Base-by-base conservation (phyloP, 2,797 vertebrate genomes). In the Remorina albescens region DNA sequence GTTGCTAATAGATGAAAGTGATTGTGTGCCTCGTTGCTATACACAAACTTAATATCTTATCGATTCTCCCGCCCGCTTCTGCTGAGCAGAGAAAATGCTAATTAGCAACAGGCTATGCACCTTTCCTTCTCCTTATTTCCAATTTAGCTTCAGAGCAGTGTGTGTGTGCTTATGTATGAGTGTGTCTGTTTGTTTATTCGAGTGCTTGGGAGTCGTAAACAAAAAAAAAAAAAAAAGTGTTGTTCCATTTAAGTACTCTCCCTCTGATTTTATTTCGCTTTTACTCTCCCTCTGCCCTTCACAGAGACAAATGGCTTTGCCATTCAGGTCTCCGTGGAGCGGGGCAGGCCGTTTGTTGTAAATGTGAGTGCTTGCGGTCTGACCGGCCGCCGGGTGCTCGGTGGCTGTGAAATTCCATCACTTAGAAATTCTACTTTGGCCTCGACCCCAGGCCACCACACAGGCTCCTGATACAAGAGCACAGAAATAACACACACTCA, bases 61-160 rank as follows among this genome's bases (percentile, higher is more conserved):
- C 87, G 96, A 96, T 97, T 95, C 90, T 77, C 85, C 86, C 60
- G 13, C 62, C 46, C 8, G 42, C 92, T 91, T 90, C 93, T 96
- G 96, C 96, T 97, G 96, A 97, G 95, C 95, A 90, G 67, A 88
- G 94, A 92, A 96, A 96, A 97, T 97, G 95, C 93, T 96, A 97
- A 97, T 96, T 93, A 95, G 89, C 91, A 95, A 92, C 83, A 91
- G 88, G 88, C 85, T 91, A 90, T 82, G 89, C 86, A 91, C 88
- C 88, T 88, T 90, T 92, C 87, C 90, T 85, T 86, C 83, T 77
- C 94, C 94, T 95, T 95, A 94, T 95, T 93, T 91, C 93, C 94
- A 95, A 95, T 96, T 95, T 95, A 94, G 93, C 94, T 87, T 93
- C 88, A 92, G 89, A 77, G 91, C 89, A 86, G 47, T 50, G 61